phyloP scores from a whole-genome alignment of 2,888 invertebrate genomes.

The Drosophila algonquin region DNA sequence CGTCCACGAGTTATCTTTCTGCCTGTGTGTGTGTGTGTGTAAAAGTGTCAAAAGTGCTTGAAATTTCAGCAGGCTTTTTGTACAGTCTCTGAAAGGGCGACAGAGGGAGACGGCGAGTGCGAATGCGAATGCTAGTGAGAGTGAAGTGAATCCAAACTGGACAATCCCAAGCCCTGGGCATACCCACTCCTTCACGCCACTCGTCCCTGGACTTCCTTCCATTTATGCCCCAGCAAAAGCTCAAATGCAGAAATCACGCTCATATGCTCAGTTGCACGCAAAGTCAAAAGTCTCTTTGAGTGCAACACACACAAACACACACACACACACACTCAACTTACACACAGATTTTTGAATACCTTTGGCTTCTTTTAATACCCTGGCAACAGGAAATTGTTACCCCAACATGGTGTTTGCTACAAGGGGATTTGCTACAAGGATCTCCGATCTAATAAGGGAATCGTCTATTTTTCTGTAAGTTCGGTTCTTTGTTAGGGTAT shows the following conservation, averaged over 20 bases:
- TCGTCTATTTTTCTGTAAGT: too few species aligned
- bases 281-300: constrained; percentile 79
- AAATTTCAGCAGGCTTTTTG: constrained; percentile 75
- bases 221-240: constrained; percentile 52
- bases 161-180: constrained; percentile 42
- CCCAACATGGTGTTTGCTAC: background rate
- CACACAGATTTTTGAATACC: constrained; percentile 24
- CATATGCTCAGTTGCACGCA: constrained; percentile 79
- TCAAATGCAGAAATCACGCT: constrained; percentile 78
- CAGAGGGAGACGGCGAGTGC: background rate
- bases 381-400: background rate
- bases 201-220: constrained; percentile 49
- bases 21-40: constrained; percentile 19
- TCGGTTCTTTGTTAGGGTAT: background rate
- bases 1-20: background rate
- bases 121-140: constrained; percentile 13
- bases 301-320: constrained; percentile 34
- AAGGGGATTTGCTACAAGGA: background rate
- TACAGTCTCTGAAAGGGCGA: constrained; percentile 21
- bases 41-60: constrained; percentile 79
- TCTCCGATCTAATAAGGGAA: too few species aligned
- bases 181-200: background rate
- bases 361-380: constrained; percentile 16
- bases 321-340: background rate
- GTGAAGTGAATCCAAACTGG: constrained; percentile 52